Evolutionary conservation across 1,140 invertebrate species (phyloP).

Genomic region (Dreissena polymorpha): DNA sequence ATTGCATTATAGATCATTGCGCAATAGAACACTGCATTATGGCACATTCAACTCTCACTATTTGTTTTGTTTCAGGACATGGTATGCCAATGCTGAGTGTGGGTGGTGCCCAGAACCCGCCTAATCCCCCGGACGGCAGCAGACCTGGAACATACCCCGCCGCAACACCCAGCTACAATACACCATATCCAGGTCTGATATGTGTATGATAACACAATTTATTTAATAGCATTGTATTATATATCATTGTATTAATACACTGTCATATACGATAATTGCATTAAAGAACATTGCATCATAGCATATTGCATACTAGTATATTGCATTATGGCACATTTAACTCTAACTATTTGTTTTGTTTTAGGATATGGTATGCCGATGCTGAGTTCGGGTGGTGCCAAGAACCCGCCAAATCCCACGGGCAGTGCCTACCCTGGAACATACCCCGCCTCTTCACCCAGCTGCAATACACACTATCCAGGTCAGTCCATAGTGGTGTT

Average conservation of each 20-base stretch:
- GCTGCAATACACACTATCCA: conserved; percentile 42
- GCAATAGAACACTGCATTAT: neutral
- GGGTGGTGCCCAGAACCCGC: conserved; percentile 69
- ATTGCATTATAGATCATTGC: too few relatives aligned
- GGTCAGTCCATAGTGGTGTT: neutral
- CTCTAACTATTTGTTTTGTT: neutral
- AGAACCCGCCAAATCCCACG: conserved; percentile 71
- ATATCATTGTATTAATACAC: too few relatives aligned
- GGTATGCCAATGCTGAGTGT: conserved; percentile 59
- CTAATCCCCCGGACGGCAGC: conserved; percentile 33
- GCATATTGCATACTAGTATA: too few relatives aligned
- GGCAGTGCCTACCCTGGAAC: conserved; percentile 9
- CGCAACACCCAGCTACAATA: too few relatives aligned
- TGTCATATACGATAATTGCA: too few relatives aligned
- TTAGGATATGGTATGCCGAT: conserved; percentile 71
- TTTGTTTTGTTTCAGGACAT: conserved; percentile 65
- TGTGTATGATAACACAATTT: too few relatives aligned
- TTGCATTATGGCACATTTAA: neutral
- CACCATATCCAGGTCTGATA: conserved; percentile 35
- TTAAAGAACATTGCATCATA: too few relatives aligned
- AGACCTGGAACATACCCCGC: too few relatives aligned
- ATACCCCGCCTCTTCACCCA: conserved; percentile 27
- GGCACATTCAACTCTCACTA: too few relatives aligned
- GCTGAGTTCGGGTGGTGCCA: conserved; percentile 22
- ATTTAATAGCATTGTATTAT: too few relatives aligned